Conservation (phyloP, 2,888 invertebrate genomes). For the Drosophila setosimentum region DNA sequence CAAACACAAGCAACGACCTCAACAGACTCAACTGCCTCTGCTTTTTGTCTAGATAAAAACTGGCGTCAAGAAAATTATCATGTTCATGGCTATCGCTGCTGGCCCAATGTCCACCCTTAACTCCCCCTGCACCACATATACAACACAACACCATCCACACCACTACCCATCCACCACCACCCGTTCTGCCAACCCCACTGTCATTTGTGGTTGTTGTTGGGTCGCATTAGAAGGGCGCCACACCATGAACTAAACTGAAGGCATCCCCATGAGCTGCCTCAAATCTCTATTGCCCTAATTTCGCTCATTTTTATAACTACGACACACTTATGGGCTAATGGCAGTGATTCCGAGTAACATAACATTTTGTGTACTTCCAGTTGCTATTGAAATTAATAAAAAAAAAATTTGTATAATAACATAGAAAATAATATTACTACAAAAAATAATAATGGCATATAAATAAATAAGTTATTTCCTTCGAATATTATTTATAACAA, state of each 20-base stretch:
- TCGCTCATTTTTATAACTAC: constrained; percentile 61
- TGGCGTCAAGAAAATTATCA: constrained; percentile 81
- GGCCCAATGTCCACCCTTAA: constrained; percentile 30
- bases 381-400: constrained; percentile 2
- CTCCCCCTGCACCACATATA: background rate
- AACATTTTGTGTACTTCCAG: constrained; percentile 10
- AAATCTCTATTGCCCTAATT: constrained; percentile 62
- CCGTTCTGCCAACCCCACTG: constrained; percentile 13
- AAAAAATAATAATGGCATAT: background rate
- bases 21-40: constrained; percentile 39
- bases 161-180: background rate
- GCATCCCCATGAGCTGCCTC: constrained; percentile 52
- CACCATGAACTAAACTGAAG: constrained; percentile 48
- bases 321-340: constrained; percentile 46
- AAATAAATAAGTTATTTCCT: background rate
- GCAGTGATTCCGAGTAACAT: constrained; percentile 14
- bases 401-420: background rate
- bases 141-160: background rate
- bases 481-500: background rate
- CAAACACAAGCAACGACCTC: constrained; percentile 52
- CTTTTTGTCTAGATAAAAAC: constrained; percentile 75
- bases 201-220: constrained; percentile 69
- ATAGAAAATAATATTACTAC: background rate
- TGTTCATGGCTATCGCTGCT: constrained; percentile 70
- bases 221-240: constrained; percentile 69